These are phyloP conservation scores for Excalfactoria chinensis DNA, from an alignment of 2,113 vertebrate species.

Conservation along the genomic window DNA sequence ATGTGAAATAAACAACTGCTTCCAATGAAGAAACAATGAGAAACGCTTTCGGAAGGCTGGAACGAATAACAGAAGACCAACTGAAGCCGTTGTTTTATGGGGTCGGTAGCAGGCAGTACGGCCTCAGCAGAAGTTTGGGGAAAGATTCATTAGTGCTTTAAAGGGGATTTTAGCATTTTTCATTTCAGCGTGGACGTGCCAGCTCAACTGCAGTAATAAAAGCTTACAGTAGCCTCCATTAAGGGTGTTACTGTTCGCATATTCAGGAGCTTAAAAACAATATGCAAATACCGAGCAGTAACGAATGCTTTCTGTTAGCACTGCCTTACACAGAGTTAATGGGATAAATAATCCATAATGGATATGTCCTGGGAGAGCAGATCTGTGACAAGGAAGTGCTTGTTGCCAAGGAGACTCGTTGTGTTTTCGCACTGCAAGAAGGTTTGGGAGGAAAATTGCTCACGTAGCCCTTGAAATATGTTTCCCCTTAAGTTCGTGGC, in stretches of 20 bases:
- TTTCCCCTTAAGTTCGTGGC: neutral
- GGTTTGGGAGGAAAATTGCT: neutral
- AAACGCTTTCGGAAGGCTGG: neutral
- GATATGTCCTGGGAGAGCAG: neutral
- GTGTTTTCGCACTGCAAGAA: neutral
- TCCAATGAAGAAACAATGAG: neutral
- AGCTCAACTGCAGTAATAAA: constrained; percentile 8
- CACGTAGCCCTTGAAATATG: neutral
- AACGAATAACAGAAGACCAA: neutral
- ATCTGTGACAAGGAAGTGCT: neutral
- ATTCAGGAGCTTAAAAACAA: neutral
- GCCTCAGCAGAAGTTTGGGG: neutral
- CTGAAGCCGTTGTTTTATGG: neutral
- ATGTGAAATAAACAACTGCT: constrained; percentile 13
- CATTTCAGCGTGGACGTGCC: neutral
- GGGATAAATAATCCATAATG: constrained; percentile 28
- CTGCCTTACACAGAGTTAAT: neutral
- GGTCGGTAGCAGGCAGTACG: neutral
- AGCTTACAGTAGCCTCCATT: neutral
- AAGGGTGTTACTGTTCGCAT: neutral
- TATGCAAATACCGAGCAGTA: neutral
- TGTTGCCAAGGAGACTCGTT: constrained; percentile 23
- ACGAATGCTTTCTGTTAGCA: constrained; percentile 4
- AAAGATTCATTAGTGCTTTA: constrained; percentile 22
- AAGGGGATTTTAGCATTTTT: neutral